These are phyloP conservation scores for Anolis carolinensis DNA, from an alignment of 2,113 vertebrate species.

Conservation along the genomic window DNA sequence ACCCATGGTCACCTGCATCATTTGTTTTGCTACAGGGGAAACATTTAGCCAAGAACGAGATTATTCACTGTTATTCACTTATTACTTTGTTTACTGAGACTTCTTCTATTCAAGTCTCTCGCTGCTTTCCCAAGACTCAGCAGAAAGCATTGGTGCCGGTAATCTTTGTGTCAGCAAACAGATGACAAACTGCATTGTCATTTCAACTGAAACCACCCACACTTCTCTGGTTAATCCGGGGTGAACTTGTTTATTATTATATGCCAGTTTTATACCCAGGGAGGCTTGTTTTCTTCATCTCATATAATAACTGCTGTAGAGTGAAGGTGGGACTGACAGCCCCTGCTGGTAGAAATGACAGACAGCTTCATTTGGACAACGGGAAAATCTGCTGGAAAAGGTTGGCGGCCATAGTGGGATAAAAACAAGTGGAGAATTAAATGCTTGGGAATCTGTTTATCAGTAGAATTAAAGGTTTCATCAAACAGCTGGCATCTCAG, in stretches of 20 bases:
- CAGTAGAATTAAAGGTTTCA: constrained; percentile 38
- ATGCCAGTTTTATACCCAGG: constrained; percentile 26
- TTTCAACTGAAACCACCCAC: constrained; percentile 59
- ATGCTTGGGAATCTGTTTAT: constrained; percentile 19
- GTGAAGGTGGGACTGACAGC: constrained; percentile 38
- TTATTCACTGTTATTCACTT: constrained; percentile 40
- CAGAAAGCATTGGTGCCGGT: constrained; percentile 47
- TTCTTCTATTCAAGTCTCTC: not conserved
- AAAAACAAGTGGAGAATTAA: constrained; percentile 24
- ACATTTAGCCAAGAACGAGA: not conserved
- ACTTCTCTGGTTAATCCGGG: constrained; percentile 66
- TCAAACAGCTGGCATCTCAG: constrained; percentile 31
- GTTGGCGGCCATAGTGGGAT: not conserved
- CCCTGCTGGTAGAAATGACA: constrained; percentile 57
- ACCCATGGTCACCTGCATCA: not conserved
- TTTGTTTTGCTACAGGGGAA: not conserved
- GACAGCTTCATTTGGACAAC: constrained; percentile 56
- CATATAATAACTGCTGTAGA: constrained; percentile 51
- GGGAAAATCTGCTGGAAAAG: constrained; percentile 41
- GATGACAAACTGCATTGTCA: constrained; percentile 56
- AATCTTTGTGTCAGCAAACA: constrained; percentile 20
- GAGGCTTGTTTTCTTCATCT: constrained; percentile 66
- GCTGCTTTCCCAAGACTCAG: constrained; percentile 52
- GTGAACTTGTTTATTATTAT: constrained; percentile 60
- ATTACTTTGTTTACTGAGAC: not conserved